Conservation (phyloP, 2,113 vertebrate genomes). For the Rynchops niger region DNA sequence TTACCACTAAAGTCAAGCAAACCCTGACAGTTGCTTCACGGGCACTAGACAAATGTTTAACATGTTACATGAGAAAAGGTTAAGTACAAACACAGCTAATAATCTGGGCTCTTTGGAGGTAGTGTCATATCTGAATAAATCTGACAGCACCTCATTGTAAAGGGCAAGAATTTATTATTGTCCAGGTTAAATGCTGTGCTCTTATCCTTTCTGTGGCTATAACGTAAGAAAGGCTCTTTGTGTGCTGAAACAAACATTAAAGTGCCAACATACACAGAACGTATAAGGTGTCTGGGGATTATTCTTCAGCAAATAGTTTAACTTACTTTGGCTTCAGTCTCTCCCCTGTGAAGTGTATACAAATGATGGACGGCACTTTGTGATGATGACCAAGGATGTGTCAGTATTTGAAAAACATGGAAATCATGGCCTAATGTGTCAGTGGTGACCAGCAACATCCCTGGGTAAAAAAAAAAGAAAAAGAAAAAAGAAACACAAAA, state of each 20-base stretch:
- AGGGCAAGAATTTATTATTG: conserved; percentile 64
- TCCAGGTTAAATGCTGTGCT: conserved; percentile 49
- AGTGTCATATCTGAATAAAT: conserved; percentile 57
- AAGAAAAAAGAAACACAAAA: conserved; percentile 15
- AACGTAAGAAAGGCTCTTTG: conserved; percentile 56
- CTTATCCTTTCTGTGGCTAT: conserved; percentile 46
- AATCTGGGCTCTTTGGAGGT: conserved; percentile 33
- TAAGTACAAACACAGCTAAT: conserved; percentile 63
- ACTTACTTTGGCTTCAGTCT: conserved; percentile 98
- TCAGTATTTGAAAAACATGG: conserved; percentile 96
- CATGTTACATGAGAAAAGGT: conserved; percentile 61
- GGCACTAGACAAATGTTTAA: conserved; percentile 43
- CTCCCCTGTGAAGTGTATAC: conserved; percentile 97
- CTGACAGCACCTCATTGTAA: conserved; percentile 66
- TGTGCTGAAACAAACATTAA: conserved; percentile 61
- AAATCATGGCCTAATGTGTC: conserved; percentile 96
- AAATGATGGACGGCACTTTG: conserved; percentile 97
- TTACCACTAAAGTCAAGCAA: conserved; percentile 11
- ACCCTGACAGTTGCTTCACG: neutral
- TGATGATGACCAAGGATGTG: conserved; percentile 95
- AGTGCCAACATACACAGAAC: conserved; percentile 50
- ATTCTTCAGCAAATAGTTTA: conserved; percentile 41
- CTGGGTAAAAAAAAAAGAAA: conserved; percentile 66
- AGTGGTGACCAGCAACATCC: conserved; percentile 96
- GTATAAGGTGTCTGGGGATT: conserved; percentile 50